Evolutionary conservation across 2,113 vertebrate genomes (phyloP).

Genomic region (Heliornis fulica): DNA sequence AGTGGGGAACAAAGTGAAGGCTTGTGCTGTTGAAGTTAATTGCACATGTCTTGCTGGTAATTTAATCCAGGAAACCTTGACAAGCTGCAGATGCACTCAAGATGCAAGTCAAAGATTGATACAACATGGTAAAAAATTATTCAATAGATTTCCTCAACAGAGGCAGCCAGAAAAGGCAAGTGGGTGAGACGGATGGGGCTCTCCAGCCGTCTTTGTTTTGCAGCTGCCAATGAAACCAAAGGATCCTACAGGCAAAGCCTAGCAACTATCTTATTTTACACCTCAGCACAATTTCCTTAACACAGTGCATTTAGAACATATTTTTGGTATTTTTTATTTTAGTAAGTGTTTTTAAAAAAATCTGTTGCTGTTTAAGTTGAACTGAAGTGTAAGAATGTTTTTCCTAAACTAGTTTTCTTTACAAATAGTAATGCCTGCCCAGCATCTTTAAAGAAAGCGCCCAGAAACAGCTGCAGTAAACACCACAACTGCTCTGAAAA

Average conservation of each 20-base stretch:
- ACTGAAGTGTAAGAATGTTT: background rate
- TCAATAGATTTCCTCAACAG: background rate
- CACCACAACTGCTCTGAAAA: background rate
- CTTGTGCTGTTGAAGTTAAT: background rate
- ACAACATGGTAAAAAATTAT: background rate
- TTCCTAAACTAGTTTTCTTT: background rate
- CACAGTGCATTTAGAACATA: background rate
- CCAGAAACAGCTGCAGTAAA: background rate
- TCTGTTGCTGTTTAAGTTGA: background rate
- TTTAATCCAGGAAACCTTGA: background rate
- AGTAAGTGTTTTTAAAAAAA: background rate
- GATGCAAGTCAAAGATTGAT: background rate
- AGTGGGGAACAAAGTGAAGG: background rate
- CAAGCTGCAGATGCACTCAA: background rate
- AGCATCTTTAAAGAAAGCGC: background rate
- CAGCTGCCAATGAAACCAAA: background rate
- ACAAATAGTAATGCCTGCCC: background rate
- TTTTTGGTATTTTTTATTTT: background rate
- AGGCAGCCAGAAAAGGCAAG: fast-evolving
- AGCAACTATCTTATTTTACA: background rate
- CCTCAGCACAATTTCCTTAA: background rate
- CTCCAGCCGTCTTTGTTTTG: background rate
- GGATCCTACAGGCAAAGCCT: background rate
- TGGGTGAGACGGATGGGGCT: background rate
- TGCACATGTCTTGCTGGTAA: background rate